phyloP scores from a whole-genome alignment of 2,113 vertebrate genomes.

The Mastomys coucha region DNA sequence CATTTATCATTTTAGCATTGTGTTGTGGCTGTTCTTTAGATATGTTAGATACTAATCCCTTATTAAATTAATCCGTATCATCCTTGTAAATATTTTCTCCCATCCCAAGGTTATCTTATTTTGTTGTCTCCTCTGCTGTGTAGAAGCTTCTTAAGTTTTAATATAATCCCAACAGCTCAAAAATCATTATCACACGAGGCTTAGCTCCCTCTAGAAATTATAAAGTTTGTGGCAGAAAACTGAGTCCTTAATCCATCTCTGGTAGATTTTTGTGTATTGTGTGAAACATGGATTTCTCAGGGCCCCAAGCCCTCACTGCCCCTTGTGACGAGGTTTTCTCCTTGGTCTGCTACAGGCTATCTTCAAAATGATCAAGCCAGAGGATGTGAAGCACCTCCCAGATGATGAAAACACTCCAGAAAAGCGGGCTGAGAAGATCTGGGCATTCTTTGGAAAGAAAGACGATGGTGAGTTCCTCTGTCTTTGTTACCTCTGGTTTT shows the following conservation, averaged over 20 bases:
- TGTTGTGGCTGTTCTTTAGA: neutral
- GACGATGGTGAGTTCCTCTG: slow-evolving; percentile 88
- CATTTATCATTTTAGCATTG: neutral
- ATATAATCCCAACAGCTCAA: neutral
- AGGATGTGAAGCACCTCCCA: slow-evolving; percentile 89
- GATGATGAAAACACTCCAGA: slow-evolving; percentile 93
- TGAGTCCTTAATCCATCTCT: neutral
- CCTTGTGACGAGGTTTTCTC: neutral
- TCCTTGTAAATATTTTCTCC: neutral
- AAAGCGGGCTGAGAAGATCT: slow-evolving; percentile 92
- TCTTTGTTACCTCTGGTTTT: neutral
- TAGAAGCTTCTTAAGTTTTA: neutral
- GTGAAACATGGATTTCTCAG: neutral
- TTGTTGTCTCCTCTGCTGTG: neutral
- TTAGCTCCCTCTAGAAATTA: neutral
- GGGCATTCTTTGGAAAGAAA: slow-evolving; percentile 93
- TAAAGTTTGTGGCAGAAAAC: neutral
- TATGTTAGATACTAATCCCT: neutral
- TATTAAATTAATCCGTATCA: neutral
- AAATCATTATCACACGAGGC: neutral
- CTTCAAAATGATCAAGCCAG: slow-evolving; percentile 93
- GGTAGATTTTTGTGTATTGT: neutral
- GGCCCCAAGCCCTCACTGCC: too few species aligned
- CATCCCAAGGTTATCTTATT: neutral
- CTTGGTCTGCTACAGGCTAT: slow-evolving; percentile 88